Base-by-base conservation (phyloP, 2,797 vertebrate genomes). In the Chaunax sp. region DNA sequence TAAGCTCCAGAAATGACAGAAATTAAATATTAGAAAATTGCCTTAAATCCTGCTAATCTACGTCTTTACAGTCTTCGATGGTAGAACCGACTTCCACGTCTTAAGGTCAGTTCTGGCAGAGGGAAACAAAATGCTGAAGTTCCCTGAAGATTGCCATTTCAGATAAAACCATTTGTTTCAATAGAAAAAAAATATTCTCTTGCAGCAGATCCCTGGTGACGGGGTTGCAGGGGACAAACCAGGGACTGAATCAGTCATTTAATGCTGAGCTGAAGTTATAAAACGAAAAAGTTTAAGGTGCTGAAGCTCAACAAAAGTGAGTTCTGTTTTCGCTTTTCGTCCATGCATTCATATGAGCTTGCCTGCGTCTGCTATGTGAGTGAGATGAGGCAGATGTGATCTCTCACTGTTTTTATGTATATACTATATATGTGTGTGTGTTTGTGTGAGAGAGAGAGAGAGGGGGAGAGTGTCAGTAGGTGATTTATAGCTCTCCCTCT, bases 401-500 rank as follows among this genome's bases (percentile, higher is more conserved):
- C 45, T 53, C 56, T 80, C 52, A 57, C 9, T 60, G 51, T 18
- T 60, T 66, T 19, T 73, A 18, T 56, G 16, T 62, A 9, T 61
- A 2, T 30, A 30, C 28, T 30, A 28, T 55, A n/a, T 49, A 16
- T 49, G 16, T 52, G 44, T 57, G 23, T 62, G 57, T 19, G 44
- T 58, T 43, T 38, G 16, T 68, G 40, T 45, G 65, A 12, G 28
- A 19, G 26, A n/a, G 23, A 28, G 25, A 37, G 35, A 18, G 53
- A 5, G 56, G 15, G 49, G 13, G 30, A 55, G 44, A n/a, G 60
- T 64, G 54, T 80, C 38, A 3, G 65, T 54, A 44, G 60, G 57
- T 92, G 89, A 90, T 91, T 91, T 87, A 91, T 89, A 47, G 64
- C 81, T 74, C 70, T 69, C 8, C 25, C 44, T 83, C 64, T 70